phyloP scores from a whole-genome alignment of 2,888 invertebrate species.

The Eupeodes latifasciatus region DNA sequence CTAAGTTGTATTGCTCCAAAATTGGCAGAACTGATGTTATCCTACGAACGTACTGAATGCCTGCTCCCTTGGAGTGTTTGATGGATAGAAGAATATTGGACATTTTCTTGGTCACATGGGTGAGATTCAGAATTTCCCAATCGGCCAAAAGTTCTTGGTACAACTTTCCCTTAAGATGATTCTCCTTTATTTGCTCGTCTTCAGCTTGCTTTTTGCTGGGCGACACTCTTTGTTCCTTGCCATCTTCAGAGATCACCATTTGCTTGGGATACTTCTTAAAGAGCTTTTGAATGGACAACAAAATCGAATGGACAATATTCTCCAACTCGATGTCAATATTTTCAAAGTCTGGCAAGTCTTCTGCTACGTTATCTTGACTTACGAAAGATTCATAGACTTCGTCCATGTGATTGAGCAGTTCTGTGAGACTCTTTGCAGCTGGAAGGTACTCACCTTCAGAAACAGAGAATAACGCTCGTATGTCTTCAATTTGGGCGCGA shows the following conservation, averaged over 20 bases:
- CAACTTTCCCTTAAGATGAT: constrained; percentile 88
- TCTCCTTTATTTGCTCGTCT: constrained; percentile 85
- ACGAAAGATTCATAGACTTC: constrained; percentile 31
- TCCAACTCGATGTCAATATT: constrained; percentile 84
- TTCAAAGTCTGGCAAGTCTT: constrained; percentile 70
- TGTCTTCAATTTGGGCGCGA: constrained; percentile 23
- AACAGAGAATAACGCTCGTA: constrained; percentile 47
- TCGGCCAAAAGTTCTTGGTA: constrained; percentile 87
- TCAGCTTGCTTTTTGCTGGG: constrained; percentile 53
- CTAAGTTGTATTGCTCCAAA: constrained; percentile 90
- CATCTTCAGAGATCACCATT: not conserved
- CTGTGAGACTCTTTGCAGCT: constrained; percentile 79
- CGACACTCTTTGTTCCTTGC: constrained; percentile 69
- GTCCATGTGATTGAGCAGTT: constrained; percentile 77
- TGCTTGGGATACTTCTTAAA: constrained; percentile 85
- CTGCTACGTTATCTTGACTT: not conserved
- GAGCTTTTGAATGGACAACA: constrained; percentile 86
- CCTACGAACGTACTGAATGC: constrained; percentile 78
- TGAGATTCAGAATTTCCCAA: constrained; percentile 86
- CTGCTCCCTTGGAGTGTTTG: constrained; percentile 82
- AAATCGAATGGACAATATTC: constrained; percentile 85
- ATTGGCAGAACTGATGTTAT: constrained; percentile 86
- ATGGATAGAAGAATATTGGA: constrained; percentile 84
- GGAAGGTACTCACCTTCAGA: constrained; percentile 78
- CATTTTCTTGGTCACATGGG: constrained; percentile 83